Conservation (phyloP, 2,113 vertebrate genomes). For the Anolis carolinensis region DNA sequence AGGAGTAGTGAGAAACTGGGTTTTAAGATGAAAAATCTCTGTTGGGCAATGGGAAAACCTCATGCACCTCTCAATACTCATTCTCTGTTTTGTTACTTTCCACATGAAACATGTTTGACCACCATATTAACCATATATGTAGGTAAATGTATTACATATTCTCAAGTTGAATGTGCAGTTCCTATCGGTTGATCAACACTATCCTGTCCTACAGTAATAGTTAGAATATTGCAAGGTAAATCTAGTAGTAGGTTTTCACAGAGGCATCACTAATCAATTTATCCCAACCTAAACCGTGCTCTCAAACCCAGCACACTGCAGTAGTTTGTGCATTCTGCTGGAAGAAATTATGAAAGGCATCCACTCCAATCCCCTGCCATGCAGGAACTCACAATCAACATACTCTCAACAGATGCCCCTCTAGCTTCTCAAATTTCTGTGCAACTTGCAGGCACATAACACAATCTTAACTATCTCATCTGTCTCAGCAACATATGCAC, state of each 20-base stretch:
- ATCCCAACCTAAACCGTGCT: neutral
- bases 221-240: neutral
- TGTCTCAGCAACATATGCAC: no score
- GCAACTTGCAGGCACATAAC: no score
- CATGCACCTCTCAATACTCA: neutral
- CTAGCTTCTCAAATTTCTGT: no score
- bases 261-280: accelerated
- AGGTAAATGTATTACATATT: no score
- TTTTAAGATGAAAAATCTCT: neutral
- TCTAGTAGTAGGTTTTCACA: neutral
- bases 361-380: no score
- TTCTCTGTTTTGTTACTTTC: neutral
- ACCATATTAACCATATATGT: neutral
- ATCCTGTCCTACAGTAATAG: neutral
- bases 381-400: no score
- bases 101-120: neutral
- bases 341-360: no score
- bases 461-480: no score
- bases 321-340: no score
- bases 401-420: no score
- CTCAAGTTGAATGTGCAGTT: neutral
- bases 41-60: neutral
- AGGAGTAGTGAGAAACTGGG: neutral
- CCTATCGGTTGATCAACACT: neutral
- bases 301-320: no score